These are phyloP conservation scores for Tetrapedia diversipes DNA, from an alignment of 2,888 invertebrate species.

Conservation along the genomic window DNA sequence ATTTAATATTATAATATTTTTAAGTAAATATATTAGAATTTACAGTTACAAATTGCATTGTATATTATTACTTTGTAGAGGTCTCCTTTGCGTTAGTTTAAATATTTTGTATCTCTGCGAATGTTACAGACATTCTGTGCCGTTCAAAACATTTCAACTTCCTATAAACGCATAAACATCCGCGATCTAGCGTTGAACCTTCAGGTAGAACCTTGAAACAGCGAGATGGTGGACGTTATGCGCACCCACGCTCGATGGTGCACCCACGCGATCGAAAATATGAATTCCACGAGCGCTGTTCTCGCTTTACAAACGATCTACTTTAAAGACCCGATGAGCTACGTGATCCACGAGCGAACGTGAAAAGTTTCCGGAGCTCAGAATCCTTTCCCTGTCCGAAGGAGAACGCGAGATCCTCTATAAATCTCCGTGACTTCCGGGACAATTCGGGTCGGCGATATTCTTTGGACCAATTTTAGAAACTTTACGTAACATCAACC, in stretches of 20 bases:
- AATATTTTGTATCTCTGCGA: too few relatives aligned
- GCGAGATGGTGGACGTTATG: conserved; percentile 28
- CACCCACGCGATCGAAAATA: conserved; percentile 64
- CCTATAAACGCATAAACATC: too few relatives aligned
- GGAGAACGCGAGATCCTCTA: conserved; percentile 8
- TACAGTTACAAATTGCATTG: too few relatives aligned
- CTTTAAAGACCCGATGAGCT: conserved; percentile 63
- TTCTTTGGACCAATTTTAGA: neutral
- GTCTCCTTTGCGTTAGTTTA: too few relatives aligned
- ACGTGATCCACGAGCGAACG: conserved; percentile 45
- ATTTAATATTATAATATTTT: too few relatives aligned
- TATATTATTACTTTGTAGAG: too few relatives aligned
- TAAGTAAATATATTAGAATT: too few relatives aligned
- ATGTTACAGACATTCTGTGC: too few relatives aligned
- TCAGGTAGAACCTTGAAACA: too few relatives aligned
- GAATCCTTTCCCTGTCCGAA: conserved; percentile 3
- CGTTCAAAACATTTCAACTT: too few relatives aligned
- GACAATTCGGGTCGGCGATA: neutral
- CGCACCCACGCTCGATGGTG: conserved; percentile 53
- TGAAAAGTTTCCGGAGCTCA: conserved; percentile 38
- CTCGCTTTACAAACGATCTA: conserved; percentile 54
- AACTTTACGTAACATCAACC: neutral
- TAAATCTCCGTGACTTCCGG: conserved; percentile 38
- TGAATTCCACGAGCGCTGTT: conserved; percentile 34
- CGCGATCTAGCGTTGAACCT: conserved; percentile 17